Base-by-base conservation (phyloP, 2,888 invertebrate genomes). In the Tetropium fuscum region DNA sequence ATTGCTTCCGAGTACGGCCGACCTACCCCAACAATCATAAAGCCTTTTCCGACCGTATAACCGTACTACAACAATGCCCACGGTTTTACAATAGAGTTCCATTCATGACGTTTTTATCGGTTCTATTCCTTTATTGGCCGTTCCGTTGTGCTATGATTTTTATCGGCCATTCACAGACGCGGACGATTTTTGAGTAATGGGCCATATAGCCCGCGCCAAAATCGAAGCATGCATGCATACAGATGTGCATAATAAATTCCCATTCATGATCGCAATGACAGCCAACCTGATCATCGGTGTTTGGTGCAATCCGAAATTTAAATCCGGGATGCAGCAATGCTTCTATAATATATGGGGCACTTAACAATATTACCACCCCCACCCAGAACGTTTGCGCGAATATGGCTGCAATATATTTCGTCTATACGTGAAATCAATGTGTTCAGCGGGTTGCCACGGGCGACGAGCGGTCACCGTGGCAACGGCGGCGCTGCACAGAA, bases 351-450 rank as follows among this genome's bases (percentile, higher is more conserved):
- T 78, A 77, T 77, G 77, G 77, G 71, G 78, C 78, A 79, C 78
- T 77, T 76, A 78, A 76, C 77, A 75, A 76, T 77, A 79, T 78
- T 77, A 78, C 76, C 69, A 65, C 59, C 62, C 69, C 64, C 62
- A 49, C 64, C 49, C 18, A 44, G 20, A 18, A 41, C 36, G 45
- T 43, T 44, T 58, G 68, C 32, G 62, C 68, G 71, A 66, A 60
- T 71, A 70, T 61, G 60, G 64, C 61, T 41, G 80, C 80, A 78
- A 81, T 81, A 81, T 80, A 81, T 81, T 79, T 74, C 78, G 81
- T 81, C 81, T 81, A 81, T 79, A 75, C 74, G 74, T 72, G 81
- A 81, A 82, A 82, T 82, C 82, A 81, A 82, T 82, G 82, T 81
- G 78, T 79, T 77, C 79, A 44, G 54, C 60, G 54, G 38, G 72